These are phyloP conservation scores for Microcebus jonahi DNA, from an alignment of 2,113 vertebrate genomes.

Conservation along the genomic window DNA sequence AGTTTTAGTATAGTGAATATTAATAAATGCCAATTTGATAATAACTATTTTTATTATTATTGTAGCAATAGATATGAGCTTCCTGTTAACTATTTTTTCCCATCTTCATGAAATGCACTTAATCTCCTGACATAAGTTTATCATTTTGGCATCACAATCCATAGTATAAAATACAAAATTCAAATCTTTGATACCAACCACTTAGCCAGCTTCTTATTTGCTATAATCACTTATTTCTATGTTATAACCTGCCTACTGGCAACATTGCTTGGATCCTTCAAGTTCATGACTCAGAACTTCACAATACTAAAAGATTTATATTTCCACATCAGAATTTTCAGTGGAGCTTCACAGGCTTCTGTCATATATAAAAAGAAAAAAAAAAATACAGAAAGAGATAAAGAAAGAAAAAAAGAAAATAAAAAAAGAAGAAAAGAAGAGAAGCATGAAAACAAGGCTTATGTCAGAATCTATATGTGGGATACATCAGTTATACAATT, in stretches of 20 bases:
- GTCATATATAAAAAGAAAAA: not conserved
- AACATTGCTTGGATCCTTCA: not conserved
- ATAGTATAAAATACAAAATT: not conserved
- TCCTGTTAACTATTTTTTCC: not conserved
- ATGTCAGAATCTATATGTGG: too few relatives aligned
- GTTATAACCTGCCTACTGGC: not conserved
- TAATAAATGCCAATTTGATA: not conserved
- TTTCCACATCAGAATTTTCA: not conserved
- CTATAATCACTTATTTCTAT: not conserved
- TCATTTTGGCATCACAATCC: not conserved
- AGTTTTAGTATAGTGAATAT: not conserved
- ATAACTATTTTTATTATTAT: not conserved
- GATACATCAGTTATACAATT: not conserved
- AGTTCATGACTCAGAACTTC: not conserved
- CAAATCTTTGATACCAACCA: not conserved
- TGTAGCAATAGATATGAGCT: not conserved
- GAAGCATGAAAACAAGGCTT: not conserved
- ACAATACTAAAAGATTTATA: not conserved
- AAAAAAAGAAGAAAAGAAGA: too few relatives aligned
- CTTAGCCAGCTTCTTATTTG: not conserved
- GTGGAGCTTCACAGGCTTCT: not conserved
- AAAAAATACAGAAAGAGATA: not conserved
- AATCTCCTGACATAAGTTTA: not conserved
- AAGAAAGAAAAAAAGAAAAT: not conserved
- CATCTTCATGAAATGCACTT: not conserved